Evolutionary conservation across 2,797 vertebrate genomes (phyloP).

Genomic region (Spea hammondii): DNA sequence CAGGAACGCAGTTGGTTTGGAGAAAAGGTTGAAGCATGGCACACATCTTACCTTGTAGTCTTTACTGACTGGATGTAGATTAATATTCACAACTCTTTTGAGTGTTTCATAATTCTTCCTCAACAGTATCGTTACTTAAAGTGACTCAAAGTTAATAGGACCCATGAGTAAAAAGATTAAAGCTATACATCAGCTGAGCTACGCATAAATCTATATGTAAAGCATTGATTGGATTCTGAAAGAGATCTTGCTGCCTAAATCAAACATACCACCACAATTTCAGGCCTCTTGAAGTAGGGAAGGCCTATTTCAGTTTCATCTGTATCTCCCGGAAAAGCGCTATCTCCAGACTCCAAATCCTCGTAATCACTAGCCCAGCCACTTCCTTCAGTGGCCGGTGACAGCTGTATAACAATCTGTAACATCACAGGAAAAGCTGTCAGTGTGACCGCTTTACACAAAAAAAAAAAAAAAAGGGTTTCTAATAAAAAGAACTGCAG

Average conservation of each 20-base stretch:
- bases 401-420: slow-evolving; percentile 84
- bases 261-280: slow-evolving; percentile 70
- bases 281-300: slow-evolving; percentile 60
- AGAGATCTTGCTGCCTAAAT: slow-evolving; percentile 24
- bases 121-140: too few species aligned
- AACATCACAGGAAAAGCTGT: slow-evolving; percentile 54
- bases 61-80: neutral
- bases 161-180: neutral
- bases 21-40: neutral
- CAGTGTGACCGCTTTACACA: slow-evolving; percentile 44
- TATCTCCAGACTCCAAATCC: slow-evolving; percentile 79
- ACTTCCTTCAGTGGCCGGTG: slow-evolving; percentile 78
- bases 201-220: neutral
- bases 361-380: slow-evolving; percentile 77
- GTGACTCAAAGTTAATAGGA: too few species aligned
- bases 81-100: slow-evolving; percentile 1
- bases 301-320: slow-evolving; percentile 63
- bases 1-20: too few species aligned
- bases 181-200: neutral
- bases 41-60: neutral
- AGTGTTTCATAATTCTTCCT: neutral
- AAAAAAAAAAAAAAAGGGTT: slow-evolving; percentile 37
- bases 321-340: slow-evolving; percentile 68
- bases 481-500: neutral
- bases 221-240: neutral